Conservation (phyloP, 2,113 vertebrate species). For the Leucoraja erinaceus region DNA sequence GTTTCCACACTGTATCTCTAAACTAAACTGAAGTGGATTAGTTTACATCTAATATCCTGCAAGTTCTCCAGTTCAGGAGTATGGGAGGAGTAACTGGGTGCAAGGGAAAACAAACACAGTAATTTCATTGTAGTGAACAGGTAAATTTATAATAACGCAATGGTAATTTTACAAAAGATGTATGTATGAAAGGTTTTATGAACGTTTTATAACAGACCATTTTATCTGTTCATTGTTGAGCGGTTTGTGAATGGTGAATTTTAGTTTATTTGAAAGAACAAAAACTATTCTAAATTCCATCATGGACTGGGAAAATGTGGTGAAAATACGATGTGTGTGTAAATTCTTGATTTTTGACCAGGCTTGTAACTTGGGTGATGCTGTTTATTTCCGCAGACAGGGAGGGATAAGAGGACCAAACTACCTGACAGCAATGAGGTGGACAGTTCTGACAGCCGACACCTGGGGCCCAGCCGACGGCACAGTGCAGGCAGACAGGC, state of each 20-base stretch:
- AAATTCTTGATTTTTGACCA: background rate
- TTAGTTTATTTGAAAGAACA: background rate
- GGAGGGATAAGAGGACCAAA: conserved; percentile 69
- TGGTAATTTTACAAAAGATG: background rate
- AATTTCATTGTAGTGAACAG: background rate
- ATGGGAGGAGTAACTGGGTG: background rate
- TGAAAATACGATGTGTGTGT: background rate
- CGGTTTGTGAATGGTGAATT: background rate
- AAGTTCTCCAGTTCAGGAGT: background rate
- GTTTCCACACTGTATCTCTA: no score
- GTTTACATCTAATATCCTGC: background rate
- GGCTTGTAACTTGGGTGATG: background rate
- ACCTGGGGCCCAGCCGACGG: conserved; percentile 57
- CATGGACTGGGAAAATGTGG: background rate
- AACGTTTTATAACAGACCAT: background rate
- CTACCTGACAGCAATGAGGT: conserved; percentile 69
- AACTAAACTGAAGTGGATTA: background rate
- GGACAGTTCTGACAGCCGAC: conserved; percentile 62
- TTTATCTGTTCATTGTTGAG: background rate
- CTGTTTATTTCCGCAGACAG: conserved; percentile 52
- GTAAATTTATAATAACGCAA: background rate
- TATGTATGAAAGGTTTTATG: background rate
- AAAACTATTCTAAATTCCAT: background rate
- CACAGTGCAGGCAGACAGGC: conserved; percentile 62
- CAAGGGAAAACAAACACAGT: background rate